phyloP scores from a whole-genome alignment of 1,140 invertebrate genomes.

The Artemia franciscana region DNA sequence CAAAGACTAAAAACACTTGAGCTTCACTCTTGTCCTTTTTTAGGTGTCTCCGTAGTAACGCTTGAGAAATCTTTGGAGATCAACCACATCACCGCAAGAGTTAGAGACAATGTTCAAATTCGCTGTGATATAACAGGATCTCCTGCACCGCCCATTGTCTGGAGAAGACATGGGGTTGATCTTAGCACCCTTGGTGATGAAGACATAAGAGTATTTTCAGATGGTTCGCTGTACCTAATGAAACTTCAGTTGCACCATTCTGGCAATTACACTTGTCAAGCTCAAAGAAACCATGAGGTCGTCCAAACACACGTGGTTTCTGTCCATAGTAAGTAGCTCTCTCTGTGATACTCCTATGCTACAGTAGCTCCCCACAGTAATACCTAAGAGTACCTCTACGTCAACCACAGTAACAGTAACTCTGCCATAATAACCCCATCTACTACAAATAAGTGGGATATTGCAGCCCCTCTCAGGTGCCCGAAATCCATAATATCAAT shows the following conservation, averaged over 20 bases:
- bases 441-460: too few relatives aligned
- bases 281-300: slow-evolving; percentile 42
- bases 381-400: not conserved
- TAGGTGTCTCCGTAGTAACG: slow-evolving; percentile 44
- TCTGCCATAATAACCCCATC: too few relatives aligned
- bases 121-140: slow-evolving; percentile 49
- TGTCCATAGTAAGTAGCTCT: slow-evolving; percentile 40
- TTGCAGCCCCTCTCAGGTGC: too few relatives aligned
- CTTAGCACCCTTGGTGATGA: slow-evolving; percentile 35
- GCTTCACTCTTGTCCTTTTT: too few relatives aligned
- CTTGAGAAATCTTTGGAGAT: slow-evolving; percentile 46
- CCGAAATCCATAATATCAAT: too few relatives aligned
- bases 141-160: slow-evolving; percentile 41
- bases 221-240: slow-evolving; percentile 48
- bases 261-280: slow-evolving; percentile 58
- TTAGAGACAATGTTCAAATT: slow-evolving; percentile 53
- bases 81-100: slow-evolving; percentile 36
- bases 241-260: slow-evolving; percentile 46
- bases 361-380: not conserved
- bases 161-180: slow-evolving; percentile 41
- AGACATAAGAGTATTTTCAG: slow-evolving; percentile 38
- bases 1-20: too few relatives aligned
- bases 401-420: too few relatives aligned
- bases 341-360: not conserved
- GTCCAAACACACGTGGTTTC: slow-evolving; percentile 49